Percentiles rank a stretch among this genome's conserved stretches.
Evolutionary conservation across 1,140 invertebrate species (phyloP).

Genomic region (Diachasmimorpha longicaudata): DNA sequence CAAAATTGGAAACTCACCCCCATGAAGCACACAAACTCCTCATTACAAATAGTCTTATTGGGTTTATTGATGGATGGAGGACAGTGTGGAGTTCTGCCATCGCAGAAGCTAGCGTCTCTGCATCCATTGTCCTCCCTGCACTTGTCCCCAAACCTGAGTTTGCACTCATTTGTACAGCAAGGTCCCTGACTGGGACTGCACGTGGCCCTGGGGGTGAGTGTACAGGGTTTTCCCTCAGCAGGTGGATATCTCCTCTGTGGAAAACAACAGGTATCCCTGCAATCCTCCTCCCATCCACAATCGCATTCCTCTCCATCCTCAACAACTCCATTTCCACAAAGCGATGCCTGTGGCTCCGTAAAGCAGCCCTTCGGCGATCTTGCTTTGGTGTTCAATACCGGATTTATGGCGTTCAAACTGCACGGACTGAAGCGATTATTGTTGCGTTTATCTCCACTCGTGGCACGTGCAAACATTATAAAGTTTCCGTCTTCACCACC

Average conservation of each 20-base stretch:
- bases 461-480: conserved; percentile 97
- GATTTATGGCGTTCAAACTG: conserved; percentile 93
- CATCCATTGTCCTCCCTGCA: conserved; percentile 96
- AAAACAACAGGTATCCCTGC: conserved; percentile 91
- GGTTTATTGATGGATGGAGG: conserved; percentile 91
- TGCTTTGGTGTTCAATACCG: conserved; percentile 91
- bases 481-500: conserved; percentile 95
- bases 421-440: conserved; percentile 95
- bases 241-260: conserved; percentile 83
- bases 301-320: conserved; percentile 97
- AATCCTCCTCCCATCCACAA: conserved; percentile 97
- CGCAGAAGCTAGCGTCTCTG: conserved; percentile 87
- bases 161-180: conserved; percentile 90
- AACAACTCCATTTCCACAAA: conserved; percentile 97
- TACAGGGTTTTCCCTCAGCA: conserved; percentile 80
- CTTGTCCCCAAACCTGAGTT: conserved; percentile 82
- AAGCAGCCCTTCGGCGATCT: conserved; percentile 90
- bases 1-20: conserved; percentile 70
- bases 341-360: conserved; percentile 87
- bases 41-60: conserved; percentile 93
- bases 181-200: conserved; percentile 92
- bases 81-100: conserved; percentile 82
- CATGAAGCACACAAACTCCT: conserved; percentile 94
- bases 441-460: conserved; percentile 94
- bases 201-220: conserved; percentile 75